Base-by-base conservation (phyloP, 2,797 vertebrate genomes). In the Peromyscus attwateri region DNA sequence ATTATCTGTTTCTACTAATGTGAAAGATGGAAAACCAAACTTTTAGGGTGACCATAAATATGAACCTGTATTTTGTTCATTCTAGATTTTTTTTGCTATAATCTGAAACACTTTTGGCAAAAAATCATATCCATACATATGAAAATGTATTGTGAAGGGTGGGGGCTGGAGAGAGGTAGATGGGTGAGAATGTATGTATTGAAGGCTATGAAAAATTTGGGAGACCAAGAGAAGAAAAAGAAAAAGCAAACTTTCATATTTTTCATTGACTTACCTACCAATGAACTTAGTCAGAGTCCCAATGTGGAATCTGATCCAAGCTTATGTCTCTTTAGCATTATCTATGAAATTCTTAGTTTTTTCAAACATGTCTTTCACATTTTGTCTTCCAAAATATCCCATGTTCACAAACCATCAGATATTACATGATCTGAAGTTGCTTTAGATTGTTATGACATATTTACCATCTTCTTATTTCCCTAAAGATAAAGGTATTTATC, bases 11-110 rank as follows among this genome's bases (percentile, higher is more conserved):
- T 29, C 19, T 7, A 43, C 40, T 91, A 43, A 29, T 6, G 10
- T 40, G 4, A 80, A 91, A 7, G 34, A 29, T 0, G 89, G n/a
- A 87, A 95, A 94, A 71, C 62, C 71, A 62, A 75, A 91, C 66
- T 66, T 37, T 49, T 66, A 31, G 80, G 31, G 25, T 89, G 29
- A 68, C 4, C 37, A 71, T 12, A 27, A 75, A 43, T 79, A 8
- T 37, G 73, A 85, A 19, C 55, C 4, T 55, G 3, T 2, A 17
- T n/a, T 57, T 12, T 6, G 49, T 31, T 8, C 64, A 77, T 93
- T 89, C n/a, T 89, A 57, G 13, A 29, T 12, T 29, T 73, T 93
- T 89, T 64, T 68, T 81, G 10, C 11, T 49, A 62, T 25, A 79
- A 17, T 94, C 23, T 85, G 68, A 95, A 89, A 71, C n/a, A 76